Evolutionary conservation across 2,113 vertebrate species (phyloP), one percentile per base, ranked within the genome.

Genomic region (Pungitius pungitius): DNA sequence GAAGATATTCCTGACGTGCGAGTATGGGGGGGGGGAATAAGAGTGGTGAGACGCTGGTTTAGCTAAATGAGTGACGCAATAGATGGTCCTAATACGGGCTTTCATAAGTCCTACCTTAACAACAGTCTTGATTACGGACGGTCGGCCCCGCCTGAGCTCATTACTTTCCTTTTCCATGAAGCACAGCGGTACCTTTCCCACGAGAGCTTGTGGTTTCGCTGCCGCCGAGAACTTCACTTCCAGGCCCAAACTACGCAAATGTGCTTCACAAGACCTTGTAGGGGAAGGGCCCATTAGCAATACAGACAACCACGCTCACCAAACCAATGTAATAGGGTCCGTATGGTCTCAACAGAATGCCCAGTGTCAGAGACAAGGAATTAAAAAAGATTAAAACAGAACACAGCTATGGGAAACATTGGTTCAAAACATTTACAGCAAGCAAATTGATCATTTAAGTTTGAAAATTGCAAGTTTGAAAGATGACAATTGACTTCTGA

Each of bases 121-220:
- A n/a, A 98, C 91, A 35, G 89, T 87, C 86, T 94, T 96, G 82
- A 96, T 92, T 69, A 97, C 91, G 7, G 96, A 92, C 4, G 90
- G 86, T 73, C 97, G 94, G 63, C 96, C 96, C 67, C 96, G 93
- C 2, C 93, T 94, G 54, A 95, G 84, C 82, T 99, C 96, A 62
- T 88, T 97, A 80, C 92, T 95, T 87, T 99, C 97, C 92, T 95
- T 96, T 90, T 99, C 97, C 78, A 95, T 78, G 76, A 99, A 97
- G 75, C 97, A 99, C 69, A 95, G 49, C 0, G 98, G 98, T 22
- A 99, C 96, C 79, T 94, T 96, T 58, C 89, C 92, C 18, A 98
- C 93, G 42, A 96, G 91, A 42, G 97, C 86, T 18, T 80, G 81
- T 8, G 91, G 87, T 37, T 81, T 89, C 14, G 77, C 93, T 9